Evolutionary conservation across 2,888 invertebrate species (phyloP).

Genomic region (Lochmaea capreae): DNA sequence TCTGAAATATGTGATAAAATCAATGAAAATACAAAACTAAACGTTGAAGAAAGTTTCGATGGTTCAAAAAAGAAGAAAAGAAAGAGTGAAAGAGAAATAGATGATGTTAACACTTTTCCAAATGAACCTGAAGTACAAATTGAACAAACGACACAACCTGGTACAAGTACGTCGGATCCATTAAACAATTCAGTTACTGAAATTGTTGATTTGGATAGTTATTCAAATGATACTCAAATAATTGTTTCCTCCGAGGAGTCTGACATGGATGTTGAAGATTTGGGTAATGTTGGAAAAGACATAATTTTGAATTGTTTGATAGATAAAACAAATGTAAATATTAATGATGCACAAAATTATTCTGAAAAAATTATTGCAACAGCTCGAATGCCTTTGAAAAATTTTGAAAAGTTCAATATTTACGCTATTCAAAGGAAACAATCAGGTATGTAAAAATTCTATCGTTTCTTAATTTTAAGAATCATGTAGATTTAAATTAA

Average conservation of each 20-base stretch:
- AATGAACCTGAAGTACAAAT: slow-evolving; percentile 18
- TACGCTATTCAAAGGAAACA: slow-evolving; percentile 71
- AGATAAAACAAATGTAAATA: not conserved
- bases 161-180: not conserved
- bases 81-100: slow-evolving; percentile 18
- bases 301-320: slow-evolving; percentile 44
- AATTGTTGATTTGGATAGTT: slow-evolving; percentile 35
- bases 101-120: not conserved
- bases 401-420: slow-evolving; percentile 66
- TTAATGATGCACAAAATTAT: slow-evolving; percentile 4
- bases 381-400: slow-evolving; percentile 10
- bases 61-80: slow-evolving; percentile 33
- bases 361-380: slow-evolving; percentile 12
- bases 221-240: slow-evolving; percentile 13
- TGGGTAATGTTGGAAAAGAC: slow-evolving; percentile 42
- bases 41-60: not conserved
- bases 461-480: not conserved
- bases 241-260: slow-evolving; percentile 31
- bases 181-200: not conserved
- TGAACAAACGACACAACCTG: slow-evolving; percentile 22
- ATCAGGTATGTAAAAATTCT: slow-evolving; percentile 69
- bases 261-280: slow-evolving; percentile 42
- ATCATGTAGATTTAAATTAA: too few species aligned
- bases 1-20: slow-evolving; percentile 1
- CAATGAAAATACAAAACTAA: not conserved